phyloP scores from a whole-genome alignment of 2,888 invertebrate genomes.

The Anthrax anthrax region DNA sequence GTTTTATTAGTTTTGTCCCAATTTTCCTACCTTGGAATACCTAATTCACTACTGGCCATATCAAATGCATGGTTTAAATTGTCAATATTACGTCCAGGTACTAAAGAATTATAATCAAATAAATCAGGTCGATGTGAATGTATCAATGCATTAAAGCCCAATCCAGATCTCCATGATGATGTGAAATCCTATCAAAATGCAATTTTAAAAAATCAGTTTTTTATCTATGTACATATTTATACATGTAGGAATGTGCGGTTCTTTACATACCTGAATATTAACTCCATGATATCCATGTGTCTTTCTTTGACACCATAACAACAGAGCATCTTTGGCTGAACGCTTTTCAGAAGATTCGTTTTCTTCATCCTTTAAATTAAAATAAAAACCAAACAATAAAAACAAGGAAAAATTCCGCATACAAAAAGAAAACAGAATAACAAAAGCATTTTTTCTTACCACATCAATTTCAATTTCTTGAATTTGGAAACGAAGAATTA shows the following conservation, averaged over 20 bases:
- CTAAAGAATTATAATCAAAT: constrained; percentile 71
- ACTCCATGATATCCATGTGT: constrained; percentile 88
- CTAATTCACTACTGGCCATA: constrained; percentile 81
- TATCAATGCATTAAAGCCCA: constrained; percentile 97
- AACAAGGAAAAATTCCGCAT: background rate
- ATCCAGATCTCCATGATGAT: constrained; percentile 88
- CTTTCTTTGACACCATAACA: constrained; percentile 97
- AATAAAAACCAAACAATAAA: no score
- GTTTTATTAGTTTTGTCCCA: background rate
- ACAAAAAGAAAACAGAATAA: background rate
- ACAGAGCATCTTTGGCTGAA: constrained; percentile 94
- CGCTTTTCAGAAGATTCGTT: constrained; percentile 95
- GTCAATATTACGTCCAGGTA: constrained; percentile 72
- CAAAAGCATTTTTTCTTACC: constrained; percentile 39
- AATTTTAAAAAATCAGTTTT: no score
- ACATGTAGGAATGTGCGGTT: no score
- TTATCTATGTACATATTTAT: no score
- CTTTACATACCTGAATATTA: constrained; percentile 47
- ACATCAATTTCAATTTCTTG: constrained; percentile 97
- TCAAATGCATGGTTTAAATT: constrained; percentile 98
- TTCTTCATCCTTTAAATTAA: constrained; percentile 63
- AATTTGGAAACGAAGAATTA: constrained; percentile 96
- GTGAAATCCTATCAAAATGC: constrained; percentile 69
- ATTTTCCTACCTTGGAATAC: constrained; percentile 53
- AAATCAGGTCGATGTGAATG: constrained; percentile 95